Base-by-base conservation (phyloP, 1,140 invertebrate species). In the Monochamus saltuarius region DNA sequence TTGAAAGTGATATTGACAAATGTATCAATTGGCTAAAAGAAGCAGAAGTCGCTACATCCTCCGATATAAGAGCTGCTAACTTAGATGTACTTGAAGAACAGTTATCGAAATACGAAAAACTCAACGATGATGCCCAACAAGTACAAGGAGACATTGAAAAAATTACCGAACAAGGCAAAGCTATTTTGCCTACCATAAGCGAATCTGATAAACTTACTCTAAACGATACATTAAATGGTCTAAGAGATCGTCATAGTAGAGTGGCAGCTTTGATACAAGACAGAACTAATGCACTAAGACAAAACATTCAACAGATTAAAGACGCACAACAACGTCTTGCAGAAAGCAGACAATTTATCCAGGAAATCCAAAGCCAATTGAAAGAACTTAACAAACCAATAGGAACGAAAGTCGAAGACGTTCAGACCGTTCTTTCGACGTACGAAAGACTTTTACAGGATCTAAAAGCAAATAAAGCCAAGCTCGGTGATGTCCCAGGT, bases 11-110 rank as follows among this genome's bases (percentile, higher is more conserved):
- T 59, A 80, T 92, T 42, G 87, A 91, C 56, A 87, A 88, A 65
- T 90, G 89, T 72, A 84, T 89, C 62, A 85, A 90, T 62, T 95
- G 92, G 92, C 79, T 94, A 14, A 89, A 91, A 51, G 88, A 95
- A 81, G 90, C 90, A 45, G 92, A 95, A 79, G 89, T 91, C 7
- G 87, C 90, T 10, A 86, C 90, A 0, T 88, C 89, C 10, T 84
- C 88, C 35, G 92, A 94, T 68, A 75, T 94, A 2, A 81, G 89
- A 47, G 85, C 88, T 16, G 85, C 89, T 1, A 92, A 84, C 69
- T 78, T 93, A 9, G 89, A 91, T 63, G 82, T 93, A 0, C 76
- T 95, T 29, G 88, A 92, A 75, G 92, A 95, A 78, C 91, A 95
- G 71, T 73, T 94, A 38, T 82, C 84, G 0, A 93, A 94, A 79